Evolutionary conservation across 2,113 vertebrate genomes (phyloP).

Genomic region (Pelodiscus sinensis): DNA sequence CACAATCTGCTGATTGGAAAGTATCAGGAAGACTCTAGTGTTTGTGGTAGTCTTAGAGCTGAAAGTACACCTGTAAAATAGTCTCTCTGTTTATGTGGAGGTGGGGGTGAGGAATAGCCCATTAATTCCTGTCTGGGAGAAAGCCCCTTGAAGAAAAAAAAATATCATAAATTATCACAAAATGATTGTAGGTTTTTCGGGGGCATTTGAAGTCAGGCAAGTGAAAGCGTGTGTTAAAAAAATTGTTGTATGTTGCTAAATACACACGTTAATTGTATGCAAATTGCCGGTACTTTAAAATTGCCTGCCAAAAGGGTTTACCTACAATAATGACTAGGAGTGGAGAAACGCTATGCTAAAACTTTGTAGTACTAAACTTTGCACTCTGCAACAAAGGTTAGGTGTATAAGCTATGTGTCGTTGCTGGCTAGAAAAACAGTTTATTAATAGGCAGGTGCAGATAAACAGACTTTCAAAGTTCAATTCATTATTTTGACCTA

Average conservation of each 20-base stretch:
- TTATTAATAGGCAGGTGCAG: background rate
- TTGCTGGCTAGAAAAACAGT: background rate
- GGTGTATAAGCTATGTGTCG: fast-evolving
- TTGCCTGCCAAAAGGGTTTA: background rate
- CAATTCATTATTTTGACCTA: background rate
- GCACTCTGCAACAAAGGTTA: background rate
- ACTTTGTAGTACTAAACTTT: background rate
- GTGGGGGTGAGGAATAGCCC: background rate
- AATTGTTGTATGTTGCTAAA: background rate
- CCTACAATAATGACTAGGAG: background rate
- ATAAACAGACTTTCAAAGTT: background rate
- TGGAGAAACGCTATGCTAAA: background rate
- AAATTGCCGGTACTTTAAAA: background rate
- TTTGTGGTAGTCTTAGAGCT: background rate
- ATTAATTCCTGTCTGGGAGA: background rate
- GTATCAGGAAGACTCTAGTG: fast-evolving
- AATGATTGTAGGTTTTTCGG: fast-evolving
- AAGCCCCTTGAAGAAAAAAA: background rate
- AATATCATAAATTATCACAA: background rate
- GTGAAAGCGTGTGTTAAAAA: fast-evolving
- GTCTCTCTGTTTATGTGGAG: fast-evolving
- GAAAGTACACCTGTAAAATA: background rate
- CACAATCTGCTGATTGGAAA: background rate
- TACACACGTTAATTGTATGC: background rate
- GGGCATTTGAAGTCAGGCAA: background rate